Base-by-base conservation (phyloP, 2,888 invertebrate genomes). In the Oligia fasciuncula region DNA sequence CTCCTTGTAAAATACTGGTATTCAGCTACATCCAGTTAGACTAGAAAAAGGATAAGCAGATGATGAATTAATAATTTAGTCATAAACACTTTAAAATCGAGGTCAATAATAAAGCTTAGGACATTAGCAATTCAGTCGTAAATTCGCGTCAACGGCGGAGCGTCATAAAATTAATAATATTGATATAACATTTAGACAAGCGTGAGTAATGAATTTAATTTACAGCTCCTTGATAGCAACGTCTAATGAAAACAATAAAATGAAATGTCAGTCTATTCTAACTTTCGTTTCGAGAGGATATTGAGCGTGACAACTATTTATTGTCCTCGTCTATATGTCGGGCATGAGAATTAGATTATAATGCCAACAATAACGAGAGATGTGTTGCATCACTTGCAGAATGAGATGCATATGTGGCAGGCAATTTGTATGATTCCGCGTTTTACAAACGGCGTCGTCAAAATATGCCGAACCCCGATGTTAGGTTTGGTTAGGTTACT, bases 211-310 rank as follows among this genome's bases (percentile, higher is more conserved):
- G 51, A 73, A 54, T 65, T 63, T 70, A 75, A 78, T 84, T 86
- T 71, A 79, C 19, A 86, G 62, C 57, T n/a, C 46, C 73, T 72
- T 74, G 71, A 76, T 85, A 67, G 72, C 46, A 19, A 2, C 43
- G 17, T 69, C 67, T 77, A 72, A 86, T 87, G 72, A 75, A 70
- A 74, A 60, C 54, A 40, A 49, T 77, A 69, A 83, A 86, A 60
- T 67, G 60, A 77, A 87, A 87, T 84, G 84, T 68, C 87, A 87
- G 49, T 73, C 86, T 86, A 79, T 79, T 83, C 66, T 79, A 19
- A 73, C 29, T 78, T 73, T 62, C 13, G 63, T 65, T 73, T 84
- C 46, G 66, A 57, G 23, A 29, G 35, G 68, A 83, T 73, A 83
- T 86, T 73, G 84, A 49, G 75, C 79, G 49, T 67, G 73, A 75